Percentiles rank a stretch among this genome's conserved stretches.
These are phyloP conservation scores for Sceloporus undulatus DNA, from an alignment of 2,113 vertebrate species.

Conservation along the genomic window DNA sequence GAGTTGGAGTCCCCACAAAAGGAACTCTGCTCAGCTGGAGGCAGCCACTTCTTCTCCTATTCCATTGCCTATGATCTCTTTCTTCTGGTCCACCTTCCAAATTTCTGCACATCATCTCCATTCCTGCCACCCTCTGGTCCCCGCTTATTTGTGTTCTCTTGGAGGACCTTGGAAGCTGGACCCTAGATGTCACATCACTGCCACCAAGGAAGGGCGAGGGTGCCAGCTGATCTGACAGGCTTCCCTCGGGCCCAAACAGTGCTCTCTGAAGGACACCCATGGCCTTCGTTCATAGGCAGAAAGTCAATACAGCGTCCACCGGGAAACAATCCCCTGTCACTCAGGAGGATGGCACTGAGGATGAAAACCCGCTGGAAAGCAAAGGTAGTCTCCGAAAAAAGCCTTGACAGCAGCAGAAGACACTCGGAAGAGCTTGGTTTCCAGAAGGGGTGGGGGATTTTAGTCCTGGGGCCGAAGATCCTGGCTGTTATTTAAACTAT, in stretches of 20 bases:
- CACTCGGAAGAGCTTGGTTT: accelerated
- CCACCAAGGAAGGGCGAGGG: neutral
- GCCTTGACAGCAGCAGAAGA: neutral
- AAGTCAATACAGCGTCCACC: neutral
- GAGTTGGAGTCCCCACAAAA: too few species aligned
- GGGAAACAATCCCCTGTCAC: neutral
- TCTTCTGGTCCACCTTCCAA: too few species aligned
- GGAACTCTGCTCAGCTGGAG: too few species aligned
- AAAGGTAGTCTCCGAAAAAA: neutral
- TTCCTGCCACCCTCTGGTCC: neutral
- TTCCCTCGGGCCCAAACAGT: neutral
- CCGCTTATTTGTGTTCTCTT: conserved; percentile 1
- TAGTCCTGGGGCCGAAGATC: too few species aligned
- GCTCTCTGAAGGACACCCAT: neutral
- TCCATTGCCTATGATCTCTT: too few species aligned
- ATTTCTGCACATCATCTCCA: too few species aligned
- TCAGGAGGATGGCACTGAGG: accelerated
- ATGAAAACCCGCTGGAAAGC: neutral
- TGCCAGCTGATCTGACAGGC: conserved; percentile 12
- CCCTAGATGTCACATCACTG: neutral
- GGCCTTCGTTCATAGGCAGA: neutral
- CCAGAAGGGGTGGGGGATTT: neutral
- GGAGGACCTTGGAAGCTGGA: neutral
- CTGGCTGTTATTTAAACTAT: too few species aligned
- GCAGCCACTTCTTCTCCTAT: too few species aligned